Base-by-base conservation (phyloP, 1,140 invertebrate species). In the Macrobrachium rosenbergii region DNA sequence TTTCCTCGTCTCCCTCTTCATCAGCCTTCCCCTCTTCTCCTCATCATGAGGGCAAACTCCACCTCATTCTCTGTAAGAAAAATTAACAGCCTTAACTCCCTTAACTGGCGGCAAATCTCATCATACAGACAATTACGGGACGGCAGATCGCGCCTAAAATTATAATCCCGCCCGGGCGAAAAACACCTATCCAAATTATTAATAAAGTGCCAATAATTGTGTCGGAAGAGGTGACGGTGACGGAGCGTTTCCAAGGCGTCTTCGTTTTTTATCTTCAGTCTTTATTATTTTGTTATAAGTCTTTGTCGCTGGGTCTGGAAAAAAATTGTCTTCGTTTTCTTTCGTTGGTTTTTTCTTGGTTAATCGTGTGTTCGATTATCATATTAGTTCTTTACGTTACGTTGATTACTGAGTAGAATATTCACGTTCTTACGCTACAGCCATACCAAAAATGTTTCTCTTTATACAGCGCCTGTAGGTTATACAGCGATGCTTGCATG, bases 101-200 rank as follows among this genome's bases (percentile, higher is more conserved):
- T 19, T 81, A 81, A 81, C 21, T 81, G 79, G 60, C 79, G 37
- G 59, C 23, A n/a, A 75, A 75, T 83, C 82, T 76, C 82, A 83
- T 83, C 82, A 77, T 45, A 76, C 14, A 75, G 60, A 83, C 82
- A 76, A 83, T 83, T 83, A 83, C 82, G 14, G 14, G 72, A 17
- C 82, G 59, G 73, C 82, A 83, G 82, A 83, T 83, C 82, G 23
- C 58, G 58, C 73, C 82, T 76, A 28, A 62, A 63, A 83, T 76
- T 76, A 63, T 75, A 83, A 81, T 73, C 59, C 28, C 58, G 21
- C 16, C 23, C 5, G 82, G 16, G 19, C 11, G 37, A 77, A 83
- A 84, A 84, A 84, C 82, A 84, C 82, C 60, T 23, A 78, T 77
- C 73, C 6, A 78, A 52, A 84, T 84, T 84, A 84, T 84, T 84